phyloP scores from a whole-genome alignment of 2,888 invertebrate species.

The Furcula furcula region DNA sequence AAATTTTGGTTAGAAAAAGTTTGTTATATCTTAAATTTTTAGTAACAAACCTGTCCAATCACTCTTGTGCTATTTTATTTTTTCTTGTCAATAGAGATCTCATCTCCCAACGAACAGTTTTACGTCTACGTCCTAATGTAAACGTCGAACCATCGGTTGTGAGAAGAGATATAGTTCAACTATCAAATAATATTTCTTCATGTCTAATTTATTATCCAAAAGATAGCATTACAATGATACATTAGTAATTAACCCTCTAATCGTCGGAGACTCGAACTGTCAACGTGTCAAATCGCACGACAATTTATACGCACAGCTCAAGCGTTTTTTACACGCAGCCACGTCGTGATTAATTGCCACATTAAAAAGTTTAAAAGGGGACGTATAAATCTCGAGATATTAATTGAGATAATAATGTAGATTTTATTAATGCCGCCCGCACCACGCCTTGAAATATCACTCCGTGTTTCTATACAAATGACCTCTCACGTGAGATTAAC shows the following conservation, averaged over 20 bases:
- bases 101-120: too few relatives aligned
- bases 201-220: too few relatives aligned
- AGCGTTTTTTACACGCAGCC: slow-evolving; percentile 40
- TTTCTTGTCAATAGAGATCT: too few relatives aligned
- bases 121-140: too few relatives aligned
- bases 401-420: slow-evolving; percentile 60
- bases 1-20: too few relatives aligned
- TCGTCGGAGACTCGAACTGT: slow-evolving; percentile 31
- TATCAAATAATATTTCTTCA: too few relatives aligned
- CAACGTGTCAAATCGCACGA: slow-evolving; percentile 36
- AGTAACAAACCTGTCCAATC: too few relatives aligned
- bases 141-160: too few relatives aligned
- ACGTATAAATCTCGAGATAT: slow-evolving; percentile 51
- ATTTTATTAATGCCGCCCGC: slow-evolving; percentile 41
- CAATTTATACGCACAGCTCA: slow-evolving; percentile 20
- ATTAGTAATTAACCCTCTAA: slow-evolving; percentile 26
- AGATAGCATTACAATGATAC: too few relatives aligned
- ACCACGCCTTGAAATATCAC: slow-evolving; percentile 35
- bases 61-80: too few relatives aligned
- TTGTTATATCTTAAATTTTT: too few relatives aligned
- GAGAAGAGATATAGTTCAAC: too few relatives aligned
- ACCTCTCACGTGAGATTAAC: slow-evolving; percentile 29
- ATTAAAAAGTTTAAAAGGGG: slow-evolving; percentile 52
- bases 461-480: slow-evolving; percentile 35
- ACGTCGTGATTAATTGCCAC: slow-evolving; percentile 47